Base-by-base conservation (phyloP, 2,888 invertebrate species). In the Ichneumoninae sp. region DNA sequence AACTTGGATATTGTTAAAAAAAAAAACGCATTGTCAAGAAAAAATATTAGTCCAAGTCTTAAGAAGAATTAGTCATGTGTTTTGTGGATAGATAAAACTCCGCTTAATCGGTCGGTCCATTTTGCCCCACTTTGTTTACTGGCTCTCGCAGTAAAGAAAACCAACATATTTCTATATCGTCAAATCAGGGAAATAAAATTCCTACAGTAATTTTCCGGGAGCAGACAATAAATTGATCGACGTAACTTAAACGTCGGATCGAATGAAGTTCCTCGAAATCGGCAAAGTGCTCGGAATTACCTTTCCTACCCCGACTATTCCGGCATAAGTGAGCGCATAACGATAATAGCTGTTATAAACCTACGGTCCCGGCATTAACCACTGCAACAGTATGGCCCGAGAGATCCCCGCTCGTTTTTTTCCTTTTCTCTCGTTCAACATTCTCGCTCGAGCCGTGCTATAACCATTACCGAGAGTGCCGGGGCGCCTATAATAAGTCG, bases 401-500 rank as follows among this genome's bases (percentile, higher is more conserved):
- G 62, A 30, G 65, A 79, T 65, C 33, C 10, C 22, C 40, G 26
- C 62, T 79, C 40, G 65, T 52, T 71, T 65, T 50, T 71, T 71
- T 60, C 40, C 22, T 36, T 76, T 22, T 66, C 40, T 62, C 36
- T 40, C 40, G 19, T 72, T 52, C 19, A 22, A 36, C 65, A 54
- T 54, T 54, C n/a, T 8, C 44, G 36, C 50, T 36, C 50, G 65
- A 33, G 52, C 47, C 52, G 62, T 76, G 65, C 65, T 47, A 66
- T 71, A 54, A 71, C 54, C 71, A 82, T 82, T 82, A 66, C 71
- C 52, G 70, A 70, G 70, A 81, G 81, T 76, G 71, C 76, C 44
- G 82, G 75, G 44, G 57, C 76, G 77, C 77, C 76, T 76, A 71
- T 71, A 77, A 82, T 82, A 82, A 82, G 77, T 76, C 71, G 52